Evolutionary conservation across 2,113 vertebrate species (phyloP).

Genomic region (Ptilonorhynchus violaceus): DNA sequence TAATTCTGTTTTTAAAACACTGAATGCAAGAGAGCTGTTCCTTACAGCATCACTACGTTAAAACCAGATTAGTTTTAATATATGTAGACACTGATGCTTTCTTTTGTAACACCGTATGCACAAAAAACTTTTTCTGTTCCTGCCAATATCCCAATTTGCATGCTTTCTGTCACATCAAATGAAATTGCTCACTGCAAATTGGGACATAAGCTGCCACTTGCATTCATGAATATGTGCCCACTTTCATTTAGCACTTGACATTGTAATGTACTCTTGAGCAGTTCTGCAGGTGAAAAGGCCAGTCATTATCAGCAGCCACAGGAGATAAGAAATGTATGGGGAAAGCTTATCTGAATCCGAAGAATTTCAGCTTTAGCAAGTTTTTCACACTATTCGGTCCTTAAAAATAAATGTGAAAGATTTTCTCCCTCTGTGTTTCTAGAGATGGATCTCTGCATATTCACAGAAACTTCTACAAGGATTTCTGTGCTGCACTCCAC

Average conservation of each 20-base stretch:
- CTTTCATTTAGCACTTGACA: conserved; percentile 21
- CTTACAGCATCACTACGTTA: neutral
- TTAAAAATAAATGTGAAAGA: conserved; percentile 11
- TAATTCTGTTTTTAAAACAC: neutral
- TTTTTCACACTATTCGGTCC: neutral
- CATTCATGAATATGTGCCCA: neutral
- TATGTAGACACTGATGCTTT: neutral
- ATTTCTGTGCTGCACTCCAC: neutral
- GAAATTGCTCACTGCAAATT: conserved; percentile 15
- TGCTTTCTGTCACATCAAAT: conserved; percentile 41
- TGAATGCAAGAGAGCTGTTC: neutral
- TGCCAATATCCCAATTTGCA: conserved; percentile 38
- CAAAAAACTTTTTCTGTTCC: neutral
- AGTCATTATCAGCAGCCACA: conserved; percentile 10
- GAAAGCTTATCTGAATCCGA: neutral
- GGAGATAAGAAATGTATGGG: conserved; percentile 25
- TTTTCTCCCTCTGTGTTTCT: neutral
- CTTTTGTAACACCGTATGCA: neutral
- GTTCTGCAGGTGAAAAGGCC: conserved; percentile 4
- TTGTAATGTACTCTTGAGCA: neutral
- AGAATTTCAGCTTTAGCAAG: neutral
- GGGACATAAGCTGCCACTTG: conserved; percentile 7
- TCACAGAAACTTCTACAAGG: neutral
- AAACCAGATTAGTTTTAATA: conserved; percentile 29
- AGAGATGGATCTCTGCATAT: neutral